These are phyloP conservation scores for Pristionchus mayeri DNA, from an alignment of 2,888 invertebrate species.

Conservation along the genomic window DNA sequence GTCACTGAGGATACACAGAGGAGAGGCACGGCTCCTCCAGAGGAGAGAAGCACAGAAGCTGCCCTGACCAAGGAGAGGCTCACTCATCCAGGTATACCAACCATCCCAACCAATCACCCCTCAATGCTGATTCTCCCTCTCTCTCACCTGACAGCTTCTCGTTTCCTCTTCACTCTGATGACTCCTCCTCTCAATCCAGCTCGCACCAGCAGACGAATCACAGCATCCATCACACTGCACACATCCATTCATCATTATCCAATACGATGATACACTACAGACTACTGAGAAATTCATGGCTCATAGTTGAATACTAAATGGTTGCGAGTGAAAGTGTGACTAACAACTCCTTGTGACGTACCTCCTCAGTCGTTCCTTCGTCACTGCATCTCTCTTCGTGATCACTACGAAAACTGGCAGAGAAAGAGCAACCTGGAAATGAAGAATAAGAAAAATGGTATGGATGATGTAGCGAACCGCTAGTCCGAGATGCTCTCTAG, in stretches of 20 bases:
- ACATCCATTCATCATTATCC: too few species aligned
- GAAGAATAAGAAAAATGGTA: too few species aligned
- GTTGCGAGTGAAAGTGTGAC: too few species aligned
- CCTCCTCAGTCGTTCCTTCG: constrained; percentile 76
- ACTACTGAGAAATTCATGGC: too few species aligned
- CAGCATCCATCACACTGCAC: constrained; percentile 58
- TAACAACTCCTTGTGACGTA: constrained; percentile 45
- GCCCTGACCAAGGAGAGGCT: too few species aligned
- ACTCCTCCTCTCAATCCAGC: constrained; percentile 59
- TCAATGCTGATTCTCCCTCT: too few species aligned
- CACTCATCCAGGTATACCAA: too few species aligned
- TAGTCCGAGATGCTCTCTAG: constrained; percentile 91
- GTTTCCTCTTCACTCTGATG: constrained; percentile 62
- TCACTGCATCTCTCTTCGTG: constrained; percentile 92
- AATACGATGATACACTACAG: too few species aligned
- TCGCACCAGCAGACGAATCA: constrained; percentile 57
- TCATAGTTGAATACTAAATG: too few species aligned
- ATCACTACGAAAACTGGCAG: constrained; percentile 92
- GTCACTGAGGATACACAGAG: constrained; percentile 88
- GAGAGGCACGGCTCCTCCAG: constrained; percentile 77
- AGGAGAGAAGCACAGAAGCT: constrained; percentile 81
- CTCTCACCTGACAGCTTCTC: constrained; percentile 52
- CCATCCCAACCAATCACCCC: too few species aligned
- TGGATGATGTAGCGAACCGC: constrained; percentile 47
- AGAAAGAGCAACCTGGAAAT: constrained; percentile 77